These are phyloP conservation scores for Chaenocephalus aceratus DNA, from an alignment of 2,113 vertebrate genomes.

Conservation along the genomic window DNA sequence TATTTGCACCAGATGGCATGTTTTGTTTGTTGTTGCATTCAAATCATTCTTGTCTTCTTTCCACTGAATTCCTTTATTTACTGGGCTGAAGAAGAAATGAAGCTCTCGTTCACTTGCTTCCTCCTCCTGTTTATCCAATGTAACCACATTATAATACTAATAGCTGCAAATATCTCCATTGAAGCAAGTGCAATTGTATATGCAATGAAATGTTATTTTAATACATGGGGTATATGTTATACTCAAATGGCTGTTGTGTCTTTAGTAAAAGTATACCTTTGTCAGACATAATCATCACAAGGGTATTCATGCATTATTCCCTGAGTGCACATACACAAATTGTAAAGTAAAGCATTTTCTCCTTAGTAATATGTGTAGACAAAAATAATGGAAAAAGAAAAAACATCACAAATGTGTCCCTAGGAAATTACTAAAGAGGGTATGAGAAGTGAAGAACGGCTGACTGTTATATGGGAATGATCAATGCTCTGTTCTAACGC, in stretches of 20 bases:
- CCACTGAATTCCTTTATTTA: slow-evolving; percentile 13
- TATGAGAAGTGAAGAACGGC: slow-evolving; percentile 20
- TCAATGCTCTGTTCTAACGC: slow-evolving; percentile 13
- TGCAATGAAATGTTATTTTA: slow-evolving; percentile 3
- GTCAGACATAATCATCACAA: slow-evolving; percentile 32
- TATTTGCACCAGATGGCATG: slow-evolving; percentile 30
- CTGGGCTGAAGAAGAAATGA: slow-evolving; percentile 12
- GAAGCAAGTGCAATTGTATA: background rate
- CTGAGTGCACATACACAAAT: background rate
- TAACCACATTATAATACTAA: background rate
- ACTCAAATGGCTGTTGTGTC: slow-evolving; percentile 2
- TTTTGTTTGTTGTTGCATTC: slow-evolving; percentile 9
- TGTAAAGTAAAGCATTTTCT: slow-evolving; percentile 26
- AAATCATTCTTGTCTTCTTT: background rate
- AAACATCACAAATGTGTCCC: slow-evolving; percentile 31
- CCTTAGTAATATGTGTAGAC: background rate
- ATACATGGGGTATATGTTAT: slow-evolving; percentile 1
- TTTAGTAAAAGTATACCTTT: slow-evolving; percentile 31
- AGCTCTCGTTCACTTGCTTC: background rate
- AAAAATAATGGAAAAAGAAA: slow-evolving; percentile 12
- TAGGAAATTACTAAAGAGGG: slow-evolving; percentile 20
- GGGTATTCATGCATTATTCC: slow-evolving; percentile 13
- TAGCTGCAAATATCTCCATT: background rate
- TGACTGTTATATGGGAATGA: slow-evolving; percentile 3
- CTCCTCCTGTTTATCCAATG: background rate